phyloP scores from a whole-genome alignment of 1,140 invertebrate species.

The Zophobas morio region DNA sequence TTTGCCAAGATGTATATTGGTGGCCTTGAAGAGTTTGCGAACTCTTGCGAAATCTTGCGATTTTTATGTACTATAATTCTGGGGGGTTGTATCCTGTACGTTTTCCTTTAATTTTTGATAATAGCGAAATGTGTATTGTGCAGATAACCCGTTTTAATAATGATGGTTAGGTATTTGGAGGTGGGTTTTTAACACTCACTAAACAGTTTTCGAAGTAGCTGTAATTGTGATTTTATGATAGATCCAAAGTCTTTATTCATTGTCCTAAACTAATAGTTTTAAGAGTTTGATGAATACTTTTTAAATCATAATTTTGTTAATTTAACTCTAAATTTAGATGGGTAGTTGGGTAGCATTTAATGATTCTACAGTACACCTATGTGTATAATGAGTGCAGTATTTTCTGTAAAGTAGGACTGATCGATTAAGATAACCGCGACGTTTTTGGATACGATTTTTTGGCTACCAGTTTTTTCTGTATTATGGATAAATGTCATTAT shows the following conservation, averaged over 20 bases:
- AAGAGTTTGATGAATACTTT: slow-evolving; percentile 58
- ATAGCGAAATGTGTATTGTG: neutral
- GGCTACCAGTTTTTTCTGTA: slow-evolving; percentile 37
- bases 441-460: slow-evolving; percentile 52
- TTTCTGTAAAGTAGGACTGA: slow-evolving; percentile 53
- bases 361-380: slow-evolving; percentile 44
- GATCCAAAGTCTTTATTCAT: slow-evolving; percentile 48
- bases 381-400: slow-evolving; percentile 51
- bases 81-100: neutral
- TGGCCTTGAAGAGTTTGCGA: slow-evolving; percentile 13
- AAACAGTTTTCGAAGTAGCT: slow-evolving; percentile 35
- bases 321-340: slow-evolving; percentile 53
- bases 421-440: slow-evolving; percentile 41
- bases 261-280: slow-evolving; percentile 58
- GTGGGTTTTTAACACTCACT: neutral
- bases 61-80: neutral
- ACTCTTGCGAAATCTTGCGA: slow-evolving; percentile 13
- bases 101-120: neutral
- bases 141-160: slow-evolving; percentile 23
- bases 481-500: slow-evolving; percentile 34
- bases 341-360: slow-evolving; percentile 50
- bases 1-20: slow-evolving; percentile 3
- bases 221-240: slow-evolving; percentile 52
- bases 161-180: slow-evolving; percentile 25
- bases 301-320: slow-evolving; percentile 53